Evolutionary conservation across 2,113 vertebrate genomes (phyloP).

Genomic region (Fukomys damarensis): DNA sequence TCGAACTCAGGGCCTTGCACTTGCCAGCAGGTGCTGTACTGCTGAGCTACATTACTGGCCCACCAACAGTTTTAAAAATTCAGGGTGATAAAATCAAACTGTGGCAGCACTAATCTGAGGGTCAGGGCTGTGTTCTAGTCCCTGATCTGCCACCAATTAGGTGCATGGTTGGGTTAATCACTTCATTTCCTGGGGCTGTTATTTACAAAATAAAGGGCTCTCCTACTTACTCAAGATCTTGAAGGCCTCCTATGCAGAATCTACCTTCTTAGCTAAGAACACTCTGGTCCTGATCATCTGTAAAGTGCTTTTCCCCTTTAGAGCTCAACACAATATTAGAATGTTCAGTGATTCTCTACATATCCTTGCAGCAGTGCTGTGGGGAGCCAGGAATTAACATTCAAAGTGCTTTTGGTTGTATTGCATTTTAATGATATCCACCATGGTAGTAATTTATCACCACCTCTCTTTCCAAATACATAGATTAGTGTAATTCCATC

Average conservation of each 20-base stretch:
- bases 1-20: no score
- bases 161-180: background rate
- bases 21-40: no score
- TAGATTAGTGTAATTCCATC: background rate
- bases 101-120: background rate
- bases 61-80: background rate
- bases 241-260: background rate
- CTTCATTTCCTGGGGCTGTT: background rate
- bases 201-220: background rate
- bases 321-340: background rate
- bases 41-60: no score
- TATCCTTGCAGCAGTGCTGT: background rate
- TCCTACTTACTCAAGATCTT: background rate
- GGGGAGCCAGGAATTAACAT: background rate
- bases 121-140: background rate
- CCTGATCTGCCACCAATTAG: background rate
- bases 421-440: background rate
- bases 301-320: background rate
- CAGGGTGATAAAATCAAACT: no score
- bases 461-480: background rate
- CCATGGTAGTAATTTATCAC: background rate
- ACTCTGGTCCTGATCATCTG: background rate
- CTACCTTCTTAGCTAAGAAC: background rate
- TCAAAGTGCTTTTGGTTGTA: background rate
- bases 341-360: accelerated